Conservation (phyloP, 2,797 vertebrate genomes). For the Fistularia commersonii region DNA sequence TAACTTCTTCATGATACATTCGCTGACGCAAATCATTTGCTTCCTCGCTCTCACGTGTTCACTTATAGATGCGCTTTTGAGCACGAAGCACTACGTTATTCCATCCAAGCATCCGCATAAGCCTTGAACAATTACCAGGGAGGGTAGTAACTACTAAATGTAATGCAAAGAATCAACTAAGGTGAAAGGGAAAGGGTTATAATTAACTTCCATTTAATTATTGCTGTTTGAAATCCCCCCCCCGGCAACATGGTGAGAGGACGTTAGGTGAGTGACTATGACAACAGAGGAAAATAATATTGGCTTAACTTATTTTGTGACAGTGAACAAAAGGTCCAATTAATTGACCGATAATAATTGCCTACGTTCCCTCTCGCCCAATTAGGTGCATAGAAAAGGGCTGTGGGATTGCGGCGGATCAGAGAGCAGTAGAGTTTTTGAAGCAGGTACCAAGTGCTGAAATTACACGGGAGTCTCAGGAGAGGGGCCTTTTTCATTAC, state of each 20-base stretch:
- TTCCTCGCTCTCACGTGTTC: background rate
- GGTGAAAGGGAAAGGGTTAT: conserved; percentile 48
- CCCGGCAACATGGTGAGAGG: conserved; percentile 23
- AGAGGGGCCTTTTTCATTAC: conserved; percentile 60
- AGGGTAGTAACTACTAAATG: background rate
- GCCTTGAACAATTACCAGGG: background rate
- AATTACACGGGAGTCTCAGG: conserved; percentile 55
- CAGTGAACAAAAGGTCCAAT: conserved; percentile 68
- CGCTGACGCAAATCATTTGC: background rate
- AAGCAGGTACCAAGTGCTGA: conserved; percentile 55
- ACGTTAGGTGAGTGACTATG: conserved; percentile 24
- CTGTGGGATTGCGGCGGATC: conserved; percentile 44
- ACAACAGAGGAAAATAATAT: conserved; percentile 18
- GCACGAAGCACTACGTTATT: conserved; percentile 7
- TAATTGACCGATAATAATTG: conserved; percentile 71
- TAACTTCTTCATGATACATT: conserved; percentile 2
- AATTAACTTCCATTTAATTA: conserved; percentile 47
- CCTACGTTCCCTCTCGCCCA: conserved; percentile 57
- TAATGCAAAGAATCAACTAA: conserved; percentile 13
- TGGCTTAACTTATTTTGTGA: conserved; percentile 33
- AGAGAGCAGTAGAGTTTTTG: conserved; percentile 36
- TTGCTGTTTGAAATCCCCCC: conserved; percentile 21
- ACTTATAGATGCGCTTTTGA: background rate
- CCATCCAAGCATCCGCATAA: background rate
- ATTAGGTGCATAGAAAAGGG: conserved; percentile 61